A percentile compares a stretch with the other conserved stretches of the same genome.
Conservation (phyloP, 2,113 vertebrate species). For the Pseudopipra pipra region DNA sequence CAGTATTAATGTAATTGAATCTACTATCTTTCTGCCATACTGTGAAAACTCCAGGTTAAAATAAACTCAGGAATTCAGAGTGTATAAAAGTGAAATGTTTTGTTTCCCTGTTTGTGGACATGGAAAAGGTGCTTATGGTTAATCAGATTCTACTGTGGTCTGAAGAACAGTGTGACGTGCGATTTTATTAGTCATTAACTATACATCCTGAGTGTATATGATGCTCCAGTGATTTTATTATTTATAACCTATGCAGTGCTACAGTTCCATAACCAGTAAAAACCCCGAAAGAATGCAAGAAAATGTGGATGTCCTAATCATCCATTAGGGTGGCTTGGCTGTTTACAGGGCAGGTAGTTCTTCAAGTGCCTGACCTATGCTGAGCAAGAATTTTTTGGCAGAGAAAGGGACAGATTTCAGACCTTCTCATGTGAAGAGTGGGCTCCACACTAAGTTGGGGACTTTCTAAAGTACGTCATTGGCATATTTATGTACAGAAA, state of each 20-base stretch:
- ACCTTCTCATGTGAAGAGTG: not conserved
- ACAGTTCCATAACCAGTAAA: not conserved
- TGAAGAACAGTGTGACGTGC: not conserved
- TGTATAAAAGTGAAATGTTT: not conserved
- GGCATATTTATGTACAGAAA: not conserved
- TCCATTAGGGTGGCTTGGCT: not conserved
- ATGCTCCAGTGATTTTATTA: constrained; percentile 13
- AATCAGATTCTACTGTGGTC: not conserved
- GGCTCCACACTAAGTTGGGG: not conserved
- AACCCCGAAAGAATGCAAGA: not conserved
- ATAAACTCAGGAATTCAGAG: not conserved
- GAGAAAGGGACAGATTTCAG: not conserved
- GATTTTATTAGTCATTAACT: constrained; percentile 34
- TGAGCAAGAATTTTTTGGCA: not conserved
- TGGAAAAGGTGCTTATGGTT: not conserved
- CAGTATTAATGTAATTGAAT: not conserved
- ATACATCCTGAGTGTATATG: not conserved
- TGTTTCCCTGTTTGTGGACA: rapidly evolving
- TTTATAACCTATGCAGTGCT: not conserved
- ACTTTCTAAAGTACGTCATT: not conserved
- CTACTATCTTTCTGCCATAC: not conserved
- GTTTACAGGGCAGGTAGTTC: not conserved
- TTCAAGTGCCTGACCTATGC: not conserved
- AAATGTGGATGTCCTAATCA: not conserved
- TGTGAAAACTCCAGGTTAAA: not conserved